phyloP scores from a whole-genome alignment of 1,140 invertebrate species.

The Orussus abietinus region DNA sequence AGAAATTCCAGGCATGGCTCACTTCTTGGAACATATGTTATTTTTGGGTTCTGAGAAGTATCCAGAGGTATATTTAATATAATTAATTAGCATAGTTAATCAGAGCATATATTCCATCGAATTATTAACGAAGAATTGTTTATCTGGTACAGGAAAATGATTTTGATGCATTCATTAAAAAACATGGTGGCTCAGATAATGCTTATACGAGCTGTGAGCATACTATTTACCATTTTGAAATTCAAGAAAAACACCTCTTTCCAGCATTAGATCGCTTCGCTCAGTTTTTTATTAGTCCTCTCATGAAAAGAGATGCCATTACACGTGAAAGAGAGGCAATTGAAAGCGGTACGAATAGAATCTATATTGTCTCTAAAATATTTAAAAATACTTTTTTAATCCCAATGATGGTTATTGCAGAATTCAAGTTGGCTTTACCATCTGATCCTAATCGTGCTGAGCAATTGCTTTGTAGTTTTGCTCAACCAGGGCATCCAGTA shows the following conservation, averaged over 20 bases:
- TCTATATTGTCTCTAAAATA: neutral
- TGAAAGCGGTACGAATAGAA: slow-evolving; percentile 67
- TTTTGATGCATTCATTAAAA: slow-evolving; percentile 76
- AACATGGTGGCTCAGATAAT: slow-evolving; percentile 77
- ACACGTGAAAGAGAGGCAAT: slow-evolving; percentile 87
- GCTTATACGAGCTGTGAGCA: slow-evolving; percentile 80
- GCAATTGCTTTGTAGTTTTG: slow-evolving; percentile 68
- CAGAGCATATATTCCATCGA: neutral
- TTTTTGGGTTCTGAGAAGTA: slow-evolving; percentile 90
- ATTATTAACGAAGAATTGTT: neutral
- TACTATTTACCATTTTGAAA: slow-evolving; percentile 86
- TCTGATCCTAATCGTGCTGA: slow-evolving; percentile 67
- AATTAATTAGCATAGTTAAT: slow-evolving; percentile 10
- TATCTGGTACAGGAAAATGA: slow-evolving; percentile 65
- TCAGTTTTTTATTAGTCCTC: slow-evolving; percentile 83
- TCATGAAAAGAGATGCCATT: slow-evolving; percentile 84
- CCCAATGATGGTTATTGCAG: slow-evolving; percentile 50
- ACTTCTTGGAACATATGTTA: slow-evolving; percentile 95
- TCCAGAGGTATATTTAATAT: slow-evolving; percentile 53
- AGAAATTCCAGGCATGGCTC: slow-evolving; percentile 82
- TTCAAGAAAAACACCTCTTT: slow-evolving; percentile 71
- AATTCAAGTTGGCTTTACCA: slow-evolving; percentile 71
- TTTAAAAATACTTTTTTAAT: slow-evolving; percentile 11
- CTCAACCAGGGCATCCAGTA: slow-evolving; percentile 67
- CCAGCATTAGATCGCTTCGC: slow-evolving; percentile 81